Conservation (phyloP, 2,797 vertebrate species). For the Sebastes vulpes region DNA sequence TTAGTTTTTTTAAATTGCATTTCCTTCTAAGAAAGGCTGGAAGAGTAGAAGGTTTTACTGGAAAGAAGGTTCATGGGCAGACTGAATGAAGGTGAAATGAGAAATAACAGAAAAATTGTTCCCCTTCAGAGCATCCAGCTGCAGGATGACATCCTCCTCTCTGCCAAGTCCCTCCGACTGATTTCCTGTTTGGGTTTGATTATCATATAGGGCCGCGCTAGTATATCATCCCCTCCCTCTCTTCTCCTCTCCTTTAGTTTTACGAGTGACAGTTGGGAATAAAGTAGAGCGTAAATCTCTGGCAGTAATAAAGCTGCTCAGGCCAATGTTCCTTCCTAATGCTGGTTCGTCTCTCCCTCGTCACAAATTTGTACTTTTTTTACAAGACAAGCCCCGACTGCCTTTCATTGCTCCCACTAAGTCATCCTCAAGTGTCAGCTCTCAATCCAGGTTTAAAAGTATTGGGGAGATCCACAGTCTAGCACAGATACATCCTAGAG, state of each 20-base stretch:
- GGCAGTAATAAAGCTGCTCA: conserved; percentile 85
- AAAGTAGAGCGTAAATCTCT: conserved; percentile 85
- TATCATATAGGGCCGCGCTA: conserved; percentile 69
- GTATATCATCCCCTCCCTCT: conserved; percentile 81
- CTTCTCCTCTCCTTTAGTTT: conserved; percentile 72
- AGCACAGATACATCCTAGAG: conserved; percentile 22
- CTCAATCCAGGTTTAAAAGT: conserved; percentile 66
- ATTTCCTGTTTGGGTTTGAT: conserved; percentile 87
- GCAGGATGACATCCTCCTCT: conserved; percentile 69
- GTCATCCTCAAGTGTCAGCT: conserved; percentile 73
- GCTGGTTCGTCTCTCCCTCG: conserved; percentile 79
- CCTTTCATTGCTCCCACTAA: conserved; percentile 66
- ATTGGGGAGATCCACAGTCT: conserved; percentile 8
- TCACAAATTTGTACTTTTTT: conserved; percentile 74
- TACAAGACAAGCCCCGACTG: conserved; percentile 65
- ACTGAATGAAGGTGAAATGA: conserved; percentile 70
- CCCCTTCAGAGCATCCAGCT: conserved; percentile 74
- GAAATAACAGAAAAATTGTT: conserved; percentile 61
- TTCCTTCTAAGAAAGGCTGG: not conserved
- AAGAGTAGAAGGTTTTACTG: not conserved
- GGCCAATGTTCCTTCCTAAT: conserved; percentile 81
- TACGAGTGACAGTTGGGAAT: conserved; percentile 85
- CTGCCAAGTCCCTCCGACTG: conserved; percentile 69
- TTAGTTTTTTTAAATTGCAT: not conserved
- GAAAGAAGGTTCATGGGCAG: conserved; percentile 2